Conservation (phyloP, 2,113 vertebrate genomes). For the Corythoichthys intestinalis region DNA sequence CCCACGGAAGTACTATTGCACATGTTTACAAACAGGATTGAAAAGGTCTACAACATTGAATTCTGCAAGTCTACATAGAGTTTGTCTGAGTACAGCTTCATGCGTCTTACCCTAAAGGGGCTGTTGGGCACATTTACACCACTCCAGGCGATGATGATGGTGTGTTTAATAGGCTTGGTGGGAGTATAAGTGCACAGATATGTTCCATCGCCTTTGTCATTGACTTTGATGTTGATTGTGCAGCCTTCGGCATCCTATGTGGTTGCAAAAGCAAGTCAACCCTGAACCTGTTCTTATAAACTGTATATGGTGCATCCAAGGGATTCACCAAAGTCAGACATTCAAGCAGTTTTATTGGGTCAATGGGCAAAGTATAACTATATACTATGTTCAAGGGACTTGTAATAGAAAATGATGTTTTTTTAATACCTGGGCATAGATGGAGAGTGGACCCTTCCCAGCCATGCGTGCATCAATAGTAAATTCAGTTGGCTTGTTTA, state of each 20-base stretch:
- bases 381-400: neutral
- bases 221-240: slow-evolving; percentile 87
- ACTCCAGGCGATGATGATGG: slow-evolving; percentile 89
- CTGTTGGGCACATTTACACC: slow-evolving; percentile 88
- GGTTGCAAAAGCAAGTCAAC: slow-evolving; percentile 31
- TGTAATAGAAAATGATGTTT: slow-evolving; percentile 4
- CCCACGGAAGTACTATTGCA: neutral
- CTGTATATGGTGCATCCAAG: slow-evolving; percentile 21
- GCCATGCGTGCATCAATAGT: slow-evolving; percentile 84
- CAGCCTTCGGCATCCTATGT: slow-evolving; percentile 85
- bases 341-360: neutral
- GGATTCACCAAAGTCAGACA: neutral
- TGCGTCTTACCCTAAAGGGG: slow-evolving; percentile 83
- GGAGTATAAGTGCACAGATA: slow-evolving; percentile 87
- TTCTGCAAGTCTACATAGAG: neutral
- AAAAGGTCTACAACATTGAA: neutral
- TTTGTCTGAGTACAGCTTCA: neutral
- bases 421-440: slow-evolving; percentile 84
- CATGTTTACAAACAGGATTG: neutral
- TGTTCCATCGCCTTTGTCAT: slow-evolving; percentile 84
- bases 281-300: slow-evolving; percentile 13
- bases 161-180: slow-evolving; percentile 90
- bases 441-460: slow-evolving; percentile 84
- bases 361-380: neutral
- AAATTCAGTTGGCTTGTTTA: slow-evolving; percentile 86